Conservation (phyloP, 2,888 invertebrate genomes). For the Rhopalosiphum nymphaeae region DNA sequence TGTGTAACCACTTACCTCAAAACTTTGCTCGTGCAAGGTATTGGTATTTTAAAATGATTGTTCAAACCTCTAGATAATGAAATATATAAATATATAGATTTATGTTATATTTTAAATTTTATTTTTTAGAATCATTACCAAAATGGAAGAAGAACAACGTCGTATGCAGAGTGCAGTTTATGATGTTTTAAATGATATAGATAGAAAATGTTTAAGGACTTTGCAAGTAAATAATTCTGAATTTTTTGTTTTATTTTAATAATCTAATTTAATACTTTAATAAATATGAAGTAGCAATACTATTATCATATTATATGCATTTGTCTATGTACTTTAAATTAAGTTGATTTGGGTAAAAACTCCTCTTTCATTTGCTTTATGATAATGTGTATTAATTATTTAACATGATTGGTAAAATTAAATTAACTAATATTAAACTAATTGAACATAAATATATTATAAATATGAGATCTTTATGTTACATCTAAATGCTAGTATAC, state of each 20-base stretch:
- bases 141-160: constrained; percentile 58
- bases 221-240: constrained; percentile 49
- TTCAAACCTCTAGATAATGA: not conserved
- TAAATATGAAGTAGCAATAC: too few relatives aligned
- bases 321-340: too few relatives aligned
- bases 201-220: constrained; percentile 55
- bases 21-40: not conserved
- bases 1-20: not conserved
- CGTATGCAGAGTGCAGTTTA: constrained; percentile 40
- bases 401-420: not conserved
- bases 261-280: not conserved
- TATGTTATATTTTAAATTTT: not conserved
- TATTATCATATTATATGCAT: too few relatives aligned
- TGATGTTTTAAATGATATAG: constrained; percentile 40
- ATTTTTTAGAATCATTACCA: not conserved
- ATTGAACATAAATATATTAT: not conserved
- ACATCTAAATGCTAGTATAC: not conserved
- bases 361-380: too few relatives aligned
- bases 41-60: not conserved
- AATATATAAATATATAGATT: not conserved
- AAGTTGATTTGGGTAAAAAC: too few relatives aligned
- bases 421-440: not conserved
- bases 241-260: not conserved
- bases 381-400: too few relatives aligned
- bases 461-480: not conserved